A percentile compares a stretch with the other conserved stretches of the same genome.
These are phyloP conservation scores for Thymallus thymallus DNA, from an alignment of 2,113 vertebrate species.

Conservation along the genomic window DNA sequence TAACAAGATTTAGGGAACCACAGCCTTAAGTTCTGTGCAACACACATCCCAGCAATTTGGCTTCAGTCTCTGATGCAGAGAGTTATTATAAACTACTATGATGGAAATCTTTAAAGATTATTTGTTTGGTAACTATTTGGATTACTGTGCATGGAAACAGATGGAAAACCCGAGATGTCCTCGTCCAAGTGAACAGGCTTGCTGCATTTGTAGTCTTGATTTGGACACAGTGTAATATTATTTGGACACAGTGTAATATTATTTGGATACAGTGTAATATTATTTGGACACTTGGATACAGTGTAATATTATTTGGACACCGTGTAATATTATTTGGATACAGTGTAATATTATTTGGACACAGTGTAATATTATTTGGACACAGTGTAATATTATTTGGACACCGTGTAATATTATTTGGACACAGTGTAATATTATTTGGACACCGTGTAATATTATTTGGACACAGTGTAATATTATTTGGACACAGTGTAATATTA, in stretches of 20 bases:
- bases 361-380: conserved; percentile 29
- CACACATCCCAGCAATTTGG: too few relatives aligned
- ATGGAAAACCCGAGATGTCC: background rate
- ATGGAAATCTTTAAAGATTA: too few relatives aligned
- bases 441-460: too few relatives aligned
- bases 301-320: conserved; percentile 31
- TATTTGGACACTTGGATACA: too few relatives aligned
- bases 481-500: conserved; percentile 29
- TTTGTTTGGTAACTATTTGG: too few relatives aligned
- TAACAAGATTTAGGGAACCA: conserved; percentile 1
- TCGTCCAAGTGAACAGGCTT: conserved; percentile 31
- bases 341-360: conserved; percentile 30
- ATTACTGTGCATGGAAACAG: background rate
- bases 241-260: conserved; percentile 31
- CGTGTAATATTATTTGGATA: conserved; percentile 30
- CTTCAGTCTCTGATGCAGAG: too few relatives aligned
- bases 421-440: conserved; percentile 24
- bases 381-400: too few relatives aligned
- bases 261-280: conserved; percentile 30
- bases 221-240: conserved; percentile 34
- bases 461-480: conserved; percentile 28
- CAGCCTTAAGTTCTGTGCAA: too few relatives aligned
- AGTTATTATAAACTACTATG: too few relatives aligned
- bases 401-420: too few relatives aligned
- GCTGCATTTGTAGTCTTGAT: conserved; percentile 28